A percentile compares a stretch with the other conserved stretches of the same genome.
phyloP scores from a whole-genome alignment of 2,797 vertebrate species.

The Schizothorax lantsangensis region DNA sequence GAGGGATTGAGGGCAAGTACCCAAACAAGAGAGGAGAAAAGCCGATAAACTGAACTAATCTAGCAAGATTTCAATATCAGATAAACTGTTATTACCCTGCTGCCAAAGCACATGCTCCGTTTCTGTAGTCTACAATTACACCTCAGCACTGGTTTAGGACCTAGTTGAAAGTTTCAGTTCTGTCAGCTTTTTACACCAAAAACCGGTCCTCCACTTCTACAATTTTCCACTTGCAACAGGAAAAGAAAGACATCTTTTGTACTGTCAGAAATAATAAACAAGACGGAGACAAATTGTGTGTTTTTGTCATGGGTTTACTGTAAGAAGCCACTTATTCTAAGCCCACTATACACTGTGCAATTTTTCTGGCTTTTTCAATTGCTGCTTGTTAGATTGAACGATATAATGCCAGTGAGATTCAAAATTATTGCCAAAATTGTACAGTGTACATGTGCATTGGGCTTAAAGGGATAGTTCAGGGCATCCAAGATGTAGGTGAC shows the following conservation, averaged over 20 bases:
- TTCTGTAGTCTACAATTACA: constrained; percentile 35
- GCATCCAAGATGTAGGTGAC: no score
- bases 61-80: constrained; percentile 52
- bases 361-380: neutral
- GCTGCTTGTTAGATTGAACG: neutral
- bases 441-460: neutral
- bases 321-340: constrained; percentile 6
- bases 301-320: neutral
- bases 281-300: neutral
- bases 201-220: neutral
- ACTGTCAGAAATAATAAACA: neutral
- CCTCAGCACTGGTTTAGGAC: neutral
- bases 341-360: neutral
- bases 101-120: constrained; percentile 32
- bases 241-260: neutral
- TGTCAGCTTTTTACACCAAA: constrained; percentile 6
- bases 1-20: constrained; percentile 45
- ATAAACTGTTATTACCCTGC: constrained; percentile 51
- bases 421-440: neutral
- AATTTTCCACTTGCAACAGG: neutral
- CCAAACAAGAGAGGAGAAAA: constrained; percentile 37
- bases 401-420: neutral
- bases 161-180: constrained; percentile 2
- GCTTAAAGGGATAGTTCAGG: no score
- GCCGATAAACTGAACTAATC: constrained; percentile 49